Evolutionary conservation across 2,113 vertebrate genomes (phyloP).

Genomic region (Bostrychus sinensis): DNA sequence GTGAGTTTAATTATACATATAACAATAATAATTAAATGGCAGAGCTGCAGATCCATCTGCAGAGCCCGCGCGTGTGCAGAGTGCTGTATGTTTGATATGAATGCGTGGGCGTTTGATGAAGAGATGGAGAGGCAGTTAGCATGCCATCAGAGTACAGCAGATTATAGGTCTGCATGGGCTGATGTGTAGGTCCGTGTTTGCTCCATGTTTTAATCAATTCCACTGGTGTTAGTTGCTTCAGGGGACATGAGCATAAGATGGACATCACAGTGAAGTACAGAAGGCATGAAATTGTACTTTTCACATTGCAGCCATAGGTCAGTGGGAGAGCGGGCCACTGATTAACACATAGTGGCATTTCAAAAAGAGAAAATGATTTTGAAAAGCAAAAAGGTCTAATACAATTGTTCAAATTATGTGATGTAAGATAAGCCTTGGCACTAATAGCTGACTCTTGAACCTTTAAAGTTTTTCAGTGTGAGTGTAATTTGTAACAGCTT

Average conservation of each 20-base stretch:
- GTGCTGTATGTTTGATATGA: slow-evolving; percentile 27
- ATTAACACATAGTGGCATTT: slow-evolving; percentile 15
- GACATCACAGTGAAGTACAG: slow-evolving; percentile 37
- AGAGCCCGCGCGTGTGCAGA: background rate
- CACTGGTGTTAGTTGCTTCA: slow-evolving; percentile 39
- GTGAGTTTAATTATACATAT: slow-evolving; percentile 32
- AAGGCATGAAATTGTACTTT: slow-evolving; percentile 66
- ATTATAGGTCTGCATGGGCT: slow-evolving; percentile 39
- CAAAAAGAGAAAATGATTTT: slow-evolving; percentile 17
- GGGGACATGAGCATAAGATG: slow-evolving; percentile 41
- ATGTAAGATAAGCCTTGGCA: slow-evolving; percentile 1
- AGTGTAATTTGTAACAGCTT: slow-evolving; percentile 28
- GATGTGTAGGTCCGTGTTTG: slow-evolving; percentile 12
- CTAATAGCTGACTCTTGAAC: slow-evolving; percentile 26
- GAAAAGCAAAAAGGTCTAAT: background rate
- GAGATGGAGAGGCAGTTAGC: slow-evolving; percentile 52
- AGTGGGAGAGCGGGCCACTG: slow-evolving; percentile 21
- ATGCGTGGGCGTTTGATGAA: slow-evolving; percentile 56
- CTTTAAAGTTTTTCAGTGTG: slow-evolving; percentile 49
- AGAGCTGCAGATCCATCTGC: slow-evolving; percentile 15
- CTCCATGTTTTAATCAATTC: slow-evolving; percentile 48
- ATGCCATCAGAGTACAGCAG: slow-evolving; percentile 44
- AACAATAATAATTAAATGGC: slow-evolving; percentile 25
- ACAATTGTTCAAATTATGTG: background rate
- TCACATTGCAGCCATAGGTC: slow-evolving; percentile 55